phyloP scores from a whole-genome alignment of 2,888 invertebrate genomes.

The Hirtodrosophila duncani region DNA sequence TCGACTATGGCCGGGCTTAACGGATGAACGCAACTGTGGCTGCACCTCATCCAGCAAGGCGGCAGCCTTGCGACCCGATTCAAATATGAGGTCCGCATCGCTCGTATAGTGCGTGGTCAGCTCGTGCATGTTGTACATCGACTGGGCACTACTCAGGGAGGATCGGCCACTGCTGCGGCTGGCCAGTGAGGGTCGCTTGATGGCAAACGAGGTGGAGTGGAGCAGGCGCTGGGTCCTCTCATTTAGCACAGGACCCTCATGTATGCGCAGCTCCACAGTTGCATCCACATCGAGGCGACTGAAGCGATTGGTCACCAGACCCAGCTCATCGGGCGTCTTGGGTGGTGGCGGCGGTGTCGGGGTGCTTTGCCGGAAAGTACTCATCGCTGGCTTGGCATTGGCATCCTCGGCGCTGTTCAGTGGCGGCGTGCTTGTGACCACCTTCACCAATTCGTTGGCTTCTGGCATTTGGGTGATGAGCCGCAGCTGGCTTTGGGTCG shows the following conservation, averaged over 20 bases:
- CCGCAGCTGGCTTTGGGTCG: conserved; percentile 34
- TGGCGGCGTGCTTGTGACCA: conserved; percentile 46
- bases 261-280: conserved; percentile 42
- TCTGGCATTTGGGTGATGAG: conserved; percentile 37
- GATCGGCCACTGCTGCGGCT: conserved; percentile 57
- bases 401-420: conserved; percentile 40
- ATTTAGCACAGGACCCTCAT: conserved; percentile 51
- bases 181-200: conserved; percentile 74
- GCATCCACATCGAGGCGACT: conserved; percentile 29
- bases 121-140: conserved; percentile 75
- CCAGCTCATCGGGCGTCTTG: conserved; percentile 45
- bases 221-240: conserved; percentile 64
- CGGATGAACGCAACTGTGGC: conserved; percentile 79
- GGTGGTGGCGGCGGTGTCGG: conserved; percentile 19
- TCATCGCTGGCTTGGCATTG: conserved; percentile 48
- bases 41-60: conserved; percentile 78
- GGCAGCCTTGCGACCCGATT: conserved; percentile 62
- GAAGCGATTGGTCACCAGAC: conserved; percentile 60
- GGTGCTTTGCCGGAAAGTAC: conserved; percentile 59
- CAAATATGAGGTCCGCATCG: conserved; percentile 55
- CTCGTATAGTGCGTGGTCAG: conserved; percentile 49
- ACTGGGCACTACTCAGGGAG: conserved; percentile 67
- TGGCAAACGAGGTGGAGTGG: conserved; percentile 76
- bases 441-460: conserved; percentile 53
- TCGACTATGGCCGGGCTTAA: conserved; percentile 69